phyloP scores from a whole-genome alignment of 1,140 invertebrate genomes.

The Venustaconcha ellipsiformis region DNA sequence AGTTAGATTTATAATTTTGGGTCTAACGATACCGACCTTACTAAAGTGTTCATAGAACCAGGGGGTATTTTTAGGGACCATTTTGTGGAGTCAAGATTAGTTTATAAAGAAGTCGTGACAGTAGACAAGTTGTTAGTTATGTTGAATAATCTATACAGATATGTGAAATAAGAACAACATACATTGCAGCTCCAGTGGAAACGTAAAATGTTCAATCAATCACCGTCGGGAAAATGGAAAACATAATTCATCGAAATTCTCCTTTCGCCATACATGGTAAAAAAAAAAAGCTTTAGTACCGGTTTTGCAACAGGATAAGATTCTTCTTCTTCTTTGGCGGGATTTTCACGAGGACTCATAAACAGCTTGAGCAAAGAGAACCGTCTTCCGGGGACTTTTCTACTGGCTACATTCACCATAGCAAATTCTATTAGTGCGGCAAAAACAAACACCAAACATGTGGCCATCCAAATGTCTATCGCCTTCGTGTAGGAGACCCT shows the following conservation, averaged over 20 bases:
- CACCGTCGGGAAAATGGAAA: not conserved
- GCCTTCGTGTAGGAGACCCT: conserved; percentile 79
- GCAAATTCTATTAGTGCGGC: conserved; percentile 87
- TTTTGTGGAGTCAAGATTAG: too few species aligned
- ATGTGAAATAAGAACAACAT: too few species aligned
- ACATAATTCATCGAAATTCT: conserved; percentile 14
- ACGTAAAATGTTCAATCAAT: not conserved
- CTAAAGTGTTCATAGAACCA: too few species aligned
- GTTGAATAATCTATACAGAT: too few species aligned
- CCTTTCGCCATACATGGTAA: not conserved
- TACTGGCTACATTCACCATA: conserved; percentile 72
- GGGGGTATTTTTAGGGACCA: too few species aligned
- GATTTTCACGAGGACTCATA: conserved; percentile 30
- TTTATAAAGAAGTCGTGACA: too few species aligned
- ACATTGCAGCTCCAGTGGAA: too few species aligned
- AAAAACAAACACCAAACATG: conserved; percentile 89
- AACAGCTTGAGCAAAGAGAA: conserved; percentile 46
- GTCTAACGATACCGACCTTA: too few species aligned
- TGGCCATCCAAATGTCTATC: conserved; percentile 89
- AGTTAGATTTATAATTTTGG: too few species aligned
- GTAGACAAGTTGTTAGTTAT: too few species aligned
- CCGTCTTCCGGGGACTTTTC: conserved; percentile 45
- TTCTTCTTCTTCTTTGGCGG: conserved; percentile 15
- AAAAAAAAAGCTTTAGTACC: not conserved
- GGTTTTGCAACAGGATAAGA: not conserved